Base-by-base conservation (phyloP, 2,113 vertebrate genomes). In the Crotalus viridis region DNA sequence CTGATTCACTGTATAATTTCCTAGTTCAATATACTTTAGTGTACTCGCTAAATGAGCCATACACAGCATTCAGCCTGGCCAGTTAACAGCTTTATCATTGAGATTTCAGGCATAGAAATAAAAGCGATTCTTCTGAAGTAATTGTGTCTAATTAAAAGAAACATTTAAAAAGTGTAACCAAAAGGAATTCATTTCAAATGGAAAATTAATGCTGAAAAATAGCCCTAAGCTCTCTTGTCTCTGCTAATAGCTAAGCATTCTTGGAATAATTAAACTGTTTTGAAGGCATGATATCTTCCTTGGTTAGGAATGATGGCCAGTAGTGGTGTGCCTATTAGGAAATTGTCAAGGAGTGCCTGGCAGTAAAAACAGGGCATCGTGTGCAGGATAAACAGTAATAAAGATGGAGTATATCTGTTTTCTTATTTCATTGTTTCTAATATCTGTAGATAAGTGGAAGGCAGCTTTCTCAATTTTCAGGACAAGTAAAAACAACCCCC, bases 111-210 rank as follows among this genome's bases (percentile, higher is more conserved):
- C 98, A 98, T 98, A 98, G 97, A 98, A 98, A 98, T 98, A 98
- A 98, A 98, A 98, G 98, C 97, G 98, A 98, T 98, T 98, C 98
- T 98, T 98, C 98, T 98, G 98, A 98, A 98, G 98, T 98, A 98
- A 98, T 98, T 98, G 98, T 95, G 97, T 98, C 98, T 98, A 98
- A 98, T 98, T 98, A 98, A 98, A 98, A 98, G 98, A 98, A 98
- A 98, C 98, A 98, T 98, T 98, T 98, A 98, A 98, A 98, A 98
- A 98, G 98, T 98, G 98, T 98, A 98, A 98, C 98, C 98, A 98
- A 98, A 98, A 98, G 98, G 98, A 98, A 98, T 98, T 98, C 98
- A 98, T 98, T 98, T 98, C 97, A 97, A 98, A 98, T 98, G 97
- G 98, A 98, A 98, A 98, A 98, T 98, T 98, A 98, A 98, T 98